Conservation (phyloP, 2,888 invertebrate genomes). For the Halocaridina rubra region DNA sequence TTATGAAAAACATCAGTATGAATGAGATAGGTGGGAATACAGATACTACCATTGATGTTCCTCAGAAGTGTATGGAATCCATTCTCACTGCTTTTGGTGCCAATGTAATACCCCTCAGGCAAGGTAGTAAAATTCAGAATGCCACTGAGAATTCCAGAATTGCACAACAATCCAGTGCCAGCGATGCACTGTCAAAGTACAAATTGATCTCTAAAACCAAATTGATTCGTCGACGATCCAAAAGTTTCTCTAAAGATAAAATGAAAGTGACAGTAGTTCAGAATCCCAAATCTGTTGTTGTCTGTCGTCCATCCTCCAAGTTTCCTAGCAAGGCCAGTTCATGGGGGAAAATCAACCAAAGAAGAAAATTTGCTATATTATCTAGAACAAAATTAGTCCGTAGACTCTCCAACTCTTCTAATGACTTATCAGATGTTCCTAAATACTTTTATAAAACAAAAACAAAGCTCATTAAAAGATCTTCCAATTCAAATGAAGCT, state of each 20-base stretch:
- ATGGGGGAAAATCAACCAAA: background rate
- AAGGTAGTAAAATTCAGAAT: background rate
- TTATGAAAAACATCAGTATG: no score
- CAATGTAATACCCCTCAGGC: no score
- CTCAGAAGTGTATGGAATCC: no score
- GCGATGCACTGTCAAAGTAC: background rate
- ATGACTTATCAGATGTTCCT: background rate
- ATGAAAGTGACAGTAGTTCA: background rate
- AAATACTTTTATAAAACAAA: conserved; percentile 23
- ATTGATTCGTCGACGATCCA: background rate
- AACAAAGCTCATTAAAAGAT: conserved; percentile 26
- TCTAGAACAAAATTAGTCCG: conserved; percentile 22
- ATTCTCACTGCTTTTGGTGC: no score
- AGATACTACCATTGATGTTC: conserved; percentile 12
- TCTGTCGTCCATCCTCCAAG: background rate
- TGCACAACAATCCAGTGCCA: no score
- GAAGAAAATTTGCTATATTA: background rate
- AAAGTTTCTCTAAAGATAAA: background rate
- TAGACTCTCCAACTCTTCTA: background rate
- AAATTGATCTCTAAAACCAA: conserved; percentile 19
- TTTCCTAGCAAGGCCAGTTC: background rate
- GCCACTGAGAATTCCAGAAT: background rate
- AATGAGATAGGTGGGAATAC: background rate
- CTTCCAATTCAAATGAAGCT: background rate
- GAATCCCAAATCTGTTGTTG: background rate